phyloP scores from a whole-genome alignment of 2,113 vertebrate species.

The Oryzias celebensis region DNA sequence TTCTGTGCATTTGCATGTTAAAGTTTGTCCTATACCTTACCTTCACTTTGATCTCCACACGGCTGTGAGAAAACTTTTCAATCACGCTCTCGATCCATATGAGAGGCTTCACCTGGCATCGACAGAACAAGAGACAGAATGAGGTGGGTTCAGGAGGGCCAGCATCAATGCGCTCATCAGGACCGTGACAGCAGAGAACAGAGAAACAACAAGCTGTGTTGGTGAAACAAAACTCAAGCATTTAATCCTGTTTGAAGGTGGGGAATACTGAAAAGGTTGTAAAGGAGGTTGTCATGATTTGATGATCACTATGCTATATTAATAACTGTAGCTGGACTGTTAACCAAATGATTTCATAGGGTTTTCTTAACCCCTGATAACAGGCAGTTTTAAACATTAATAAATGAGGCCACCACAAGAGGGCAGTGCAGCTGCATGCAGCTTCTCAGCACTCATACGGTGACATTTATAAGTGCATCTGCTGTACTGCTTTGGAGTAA shows the following conservation, averaged over 20 bases:
- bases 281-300: too few species aligned
- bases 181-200: constrained; percentile 10
- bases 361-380: too few species aligned
- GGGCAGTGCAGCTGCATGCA: too few species aligned
- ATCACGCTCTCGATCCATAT: constrained; percentile 85
- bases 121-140: constrained; percentile 9
- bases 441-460: too few species aligned
- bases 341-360: too few species aligned
- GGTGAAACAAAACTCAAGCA: constrained; percentile 5
- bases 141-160: constrained; percentile 50
- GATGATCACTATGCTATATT: too few species aligned
- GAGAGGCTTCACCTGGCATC: constrained; percentile 81
- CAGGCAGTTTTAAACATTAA: too few species aligned
- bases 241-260: background rate
- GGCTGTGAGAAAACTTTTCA: constrained; percentile 83
- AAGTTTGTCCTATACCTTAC: constrained; percentile 60
- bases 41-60: constrained; percentile 85
- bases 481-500: too few species aligned
- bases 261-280: too few species aligned
- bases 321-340: too few species aligned
- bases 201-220: constrained; percentile 10
- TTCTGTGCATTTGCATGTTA: constrained; percentile 13
- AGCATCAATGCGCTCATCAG: constrained; percentile 19
- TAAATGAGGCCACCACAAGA: too few species aligned
- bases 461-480: too few species aligned